Base-by-base conservation (phyloP, 2,113 vertebrate species). In the Lota lota region DNA sequence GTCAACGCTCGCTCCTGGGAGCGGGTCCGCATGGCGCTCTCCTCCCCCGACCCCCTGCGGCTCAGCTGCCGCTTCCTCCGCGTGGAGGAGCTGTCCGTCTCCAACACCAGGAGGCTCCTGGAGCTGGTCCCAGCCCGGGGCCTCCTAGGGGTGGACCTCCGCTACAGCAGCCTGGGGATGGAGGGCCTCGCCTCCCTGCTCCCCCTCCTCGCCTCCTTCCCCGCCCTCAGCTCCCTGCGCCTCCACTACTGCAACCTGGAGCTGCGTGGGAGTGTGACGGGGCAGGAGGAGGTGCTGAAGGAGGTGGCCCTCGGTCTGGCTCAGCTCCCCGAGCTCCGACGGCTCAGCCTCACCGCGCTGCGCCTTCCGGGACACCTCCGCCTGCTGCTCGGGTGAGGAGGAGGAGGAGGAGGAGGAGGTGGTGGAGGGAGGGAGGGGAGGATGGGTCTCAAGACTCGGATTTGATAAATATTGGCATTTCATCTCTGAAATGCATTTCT, bases 211-310 rank as follows among this genome's bases (percentile, higher is more conserved):
- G 86, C 92, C n/a, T 78, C 83, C 2, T 97, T 96, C 72, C 87
- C 91, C 2, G 68, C 80, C 0, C 88, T 98, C 36, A 83, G 81
- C n/a, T 94, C 95, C 66, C 92, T 98, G 15, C 91, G 92, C 28
- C 86, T 97, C 33, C 95, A 94, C 75, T 97, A 96, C 63, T 96
- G 94, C 58, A 96, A 97, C 22, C 81, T 96, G 0, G 94, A 97
- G 18, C 88, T 95, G 0, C 86, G 92, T 5, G 85, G 93, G 20
- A 82, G 88, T 11, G 85, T 84, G 0, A 75, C 88, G 0, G 92
- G 88, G 0, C 91, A 88, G 1, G 88, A 94, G 10, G 89, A 90
- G 51, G 86, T 88, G 1, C 83, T 97, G 73, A 86, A 83, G 18
- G 83, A 91, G 53, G 85, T 98, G 61, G 91, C 93, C 2, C 79